phyloP scores from a whole-genome alignment of 92 coral and sea anemone species.

The Umimayanthus chanpuru region DNA sequence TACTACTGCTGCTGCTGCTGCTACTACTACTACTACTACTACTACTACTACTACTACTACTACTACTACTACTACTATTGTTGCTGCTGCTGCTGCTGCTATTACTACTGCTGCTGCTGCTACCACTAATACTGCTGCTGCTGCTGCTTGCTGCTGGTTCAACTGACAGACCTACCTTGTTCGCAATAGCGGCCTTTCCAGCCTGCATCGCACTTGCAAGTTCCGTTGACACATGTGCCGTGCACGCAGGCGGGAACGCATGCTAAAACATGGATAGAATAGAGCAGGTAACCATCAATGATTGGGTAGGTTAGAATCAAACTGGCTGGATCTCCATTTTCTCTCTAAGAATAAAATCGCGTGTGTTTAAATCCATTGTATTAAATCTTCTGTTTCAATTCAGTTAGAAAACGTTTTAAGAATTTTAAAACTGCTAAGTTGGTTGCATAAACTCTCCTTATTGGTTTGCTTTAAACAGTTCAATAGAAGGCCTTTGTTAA shows the following conservation, averaged over 20 bases:
- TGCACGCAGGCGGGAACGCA: constrained; percentile 25
- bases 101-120: neutral
- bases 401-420: too few relatives aligned
- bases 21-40: neutral
- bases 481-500: too few relatives aligned
- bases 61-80: neutral
- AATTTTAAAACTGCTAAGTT: too few relatives aligned
- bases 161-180: neutral
- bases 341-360: too few relatives aligned
- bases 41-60: neutral
- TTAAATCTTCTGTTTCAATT: too few relatives aligned
- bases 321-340: too few relatives aligned
- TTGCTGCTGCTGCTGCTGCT: neutral
- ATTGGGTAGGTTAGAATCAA: too few relatives aligned
- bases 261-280: neutral
- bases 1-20: neutral
- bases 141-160: neutral
- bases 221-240: constrained; percentile 29
- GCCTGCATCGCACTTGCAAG: constrained; percentile 29
- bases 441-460: too few relatives aligned
- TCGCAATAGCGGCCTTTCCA: constrained; percentile 37
- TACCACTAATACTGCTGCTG: neutral
- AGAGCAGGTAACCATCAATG: neutral
- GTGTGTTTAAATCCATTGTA: too few relatives aligned
- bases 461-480: too few relatives aligned